Evolutionary conservation across 2,113 vertebrate species (phyloP).

Genomic region (Brachyhypopomus gauderio): DNA sequence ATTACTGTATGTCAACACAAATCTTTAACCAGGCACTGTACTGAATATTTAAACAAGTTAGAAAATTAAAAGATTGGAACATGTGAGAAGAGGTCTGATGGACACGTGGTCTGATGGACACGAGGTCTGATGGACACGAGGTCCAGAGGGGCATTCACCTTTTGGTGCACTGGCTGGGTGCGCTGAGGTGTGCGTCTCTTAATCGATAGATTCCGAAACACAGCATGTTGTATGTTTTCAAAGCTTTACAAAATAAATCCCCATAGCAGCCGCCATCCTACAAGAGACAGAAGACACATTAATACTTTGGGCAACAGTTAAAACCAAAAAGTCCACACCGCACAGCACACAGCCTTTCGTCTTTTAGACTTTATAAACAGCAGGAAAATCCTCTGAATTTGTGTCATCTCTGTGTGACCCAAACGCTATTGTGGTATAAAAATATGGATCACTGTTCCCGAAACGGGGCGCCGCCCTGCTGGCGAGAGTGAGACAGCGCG

Average conservation of each 20-base stretch:
- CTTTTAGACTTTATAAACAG: background rate
- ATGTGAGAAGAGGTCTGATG: background rate
- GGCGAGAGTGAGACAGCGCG: slow-evolving; percentile 67
- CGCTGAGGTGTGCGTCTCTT: slow-evolving; percentile 89
- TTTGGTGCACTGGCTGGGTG: slow-evolving; percentile 91
- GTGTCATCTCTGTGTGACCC: background rate
- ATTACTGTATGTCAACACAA: background rate
- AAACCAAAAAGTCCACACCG: no score
- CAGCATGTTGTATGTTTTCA: slow-evolving; percentile 99
- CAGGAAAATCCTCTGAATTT: background rate
- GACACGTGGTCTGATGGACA: no score
- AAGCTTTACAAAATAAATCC: slow-evolving; percentile 97
- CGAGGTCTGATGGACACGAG: no score
- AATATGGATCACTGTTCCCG: slow-evolving; percentile 3
- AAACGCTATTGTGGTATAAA: slow-evolving; percentile 6
- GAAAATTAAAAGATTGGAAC: background rate
- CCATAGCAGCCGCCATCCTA: slow-evolving; percentile 99
- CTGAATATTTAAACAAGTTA: background rate
- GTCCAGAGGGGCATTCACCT: slow-evolving; percentile 74
- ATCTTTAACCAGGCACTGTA: background rate
- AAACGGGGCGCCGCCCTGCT: slow-evolving; percentile 66
- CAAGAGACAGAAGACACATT: slow-evolving; percentile 33
- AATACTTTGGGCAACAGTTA: background rate
- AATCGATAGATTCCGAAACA: slow-evolving; percentile 99
- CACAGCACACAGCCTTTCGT: no score